Evolutionary conservation across 2,797 vertebrate genomes (phyloP), one percentile per base, ranked within the genome.

Genomic region (Pangasius macronema): DNA sequence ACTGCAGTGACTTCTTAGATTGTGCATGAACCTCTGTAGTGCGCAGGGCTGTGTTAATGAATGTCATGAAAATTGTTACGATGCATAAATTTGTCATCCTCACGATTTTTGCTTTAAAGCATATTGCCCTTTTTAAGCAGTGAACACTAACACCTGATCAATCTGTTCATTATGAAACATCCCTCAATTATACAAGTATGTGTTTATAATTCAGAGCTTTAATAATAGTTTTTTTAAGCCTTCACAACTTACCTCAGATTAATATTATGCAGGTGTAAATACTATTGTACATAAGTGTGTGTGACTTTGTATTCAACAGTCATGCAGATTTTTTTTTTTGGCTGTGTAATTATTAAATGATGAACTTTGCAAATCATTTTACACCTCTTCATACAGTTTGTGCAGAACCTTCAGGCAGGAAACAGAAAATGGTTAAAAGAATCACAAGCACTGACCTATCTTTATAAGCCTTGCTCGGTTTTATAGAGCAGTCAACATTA

Each of bases 1-100:
- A 93, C 91, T 94, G 95, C 70, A 92, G 92, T 76, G 91, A 95
- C 49, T 92, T 95, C 46, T 85, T 94, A 86, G 90, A 93, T 27
- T 90, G 55, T 75, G 84, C 82, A 53, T 88, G 84, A 88, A 82
- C 20, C 24, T 88, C 36, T 30, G 70, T 30, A 7, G 5, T 36
- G 75, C 61, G 63, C 51, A 82, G 30, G 22, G 2, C 72, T 14
- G 36, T 81, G 79, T 81, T 82, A 63, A 82, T 18, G 57, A 81
- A n/a, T 27, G 79, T 81, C 27, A 39, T 7, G 36, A 81, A 27
- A 42, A 27, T 46, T 24, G 5, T 16, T 18, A 75, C 7, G 46
- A 77, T 53, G n/a, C 51, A 36, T 22, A 39, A 30, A 87, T 59
- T 53, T 82, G 22, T n/a, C 18, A 79, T 63, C 39, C 2, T 81